Percentiles rank a stretch among this genome's conserved stretches.
Evolutionary conservation across 2,113 vertebrate genomes (phyloP).

Genomic region (Chaetorhynchus papuensis): DNA sequence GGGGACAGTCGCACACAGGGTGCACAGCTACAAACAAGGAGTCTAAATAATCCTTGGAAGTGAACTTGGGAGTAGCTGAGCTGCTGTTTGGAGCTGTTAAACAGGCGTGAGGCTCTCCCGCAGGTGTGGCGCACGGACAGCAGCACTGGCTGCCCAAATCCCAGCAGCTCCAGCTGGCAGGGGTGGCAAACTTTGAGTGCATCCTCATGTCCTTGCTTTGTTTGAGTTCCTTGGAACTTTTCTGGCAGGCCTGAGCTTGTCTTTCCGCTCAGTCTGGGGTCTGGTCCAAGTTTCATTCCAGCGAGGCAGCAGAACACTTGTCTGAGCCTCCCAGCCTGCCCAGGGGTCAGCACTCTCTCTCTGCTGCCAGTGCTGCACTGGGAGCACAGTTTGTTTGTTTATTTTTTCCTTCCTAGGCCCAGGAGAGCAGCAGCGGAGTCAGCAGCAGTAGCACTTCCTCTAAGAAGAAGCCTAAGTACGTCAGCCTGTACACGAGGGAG

Average conservation of each 20-base stretch:
- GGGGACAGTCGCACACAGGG: background rate
- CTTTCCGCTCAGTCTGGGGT: background rate
- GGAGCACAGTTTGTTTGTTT: background rate
- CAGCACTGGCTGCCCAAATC: background rate
- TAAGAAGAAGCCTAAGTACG: constrained; percentile 89
- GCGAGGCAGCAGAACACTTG: background rate
- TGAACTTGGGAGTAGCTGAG: background rate
- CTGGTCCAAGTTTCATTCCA: background rate
- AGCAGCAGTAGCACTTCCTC: constrained; percentile 54
- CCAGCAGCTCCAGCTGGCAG: background rate
- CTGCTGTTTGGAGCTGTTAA: background rate
- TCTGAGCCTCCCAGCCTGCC: background rate
- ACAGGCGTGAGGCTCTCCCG: accelerated
- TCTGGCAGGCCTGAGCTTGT: background rate
- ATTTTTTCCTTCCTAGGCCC: constrained; percentile 72
- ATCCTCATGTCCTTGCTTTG: background rate
- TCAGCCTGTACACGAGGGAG: constrained; percentile 88
- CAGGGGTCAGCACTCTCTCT: background rate
- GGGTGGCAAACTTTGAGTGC: background rate
- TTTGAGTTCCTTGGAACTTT: background rate
- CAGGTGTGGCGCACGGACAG: accelerated
- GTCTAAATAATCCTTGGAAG: background rate
- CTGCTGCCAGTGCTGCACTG: background rate
- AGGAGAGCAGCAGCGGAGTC: constrained; percentile 67
- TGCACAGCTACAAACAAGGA: background rate